These are phyloP conservation scores for Phortica magna DNA, from an alignment of 2,888 invertebrate genomes.

Conservation along the genomic window DNA sequence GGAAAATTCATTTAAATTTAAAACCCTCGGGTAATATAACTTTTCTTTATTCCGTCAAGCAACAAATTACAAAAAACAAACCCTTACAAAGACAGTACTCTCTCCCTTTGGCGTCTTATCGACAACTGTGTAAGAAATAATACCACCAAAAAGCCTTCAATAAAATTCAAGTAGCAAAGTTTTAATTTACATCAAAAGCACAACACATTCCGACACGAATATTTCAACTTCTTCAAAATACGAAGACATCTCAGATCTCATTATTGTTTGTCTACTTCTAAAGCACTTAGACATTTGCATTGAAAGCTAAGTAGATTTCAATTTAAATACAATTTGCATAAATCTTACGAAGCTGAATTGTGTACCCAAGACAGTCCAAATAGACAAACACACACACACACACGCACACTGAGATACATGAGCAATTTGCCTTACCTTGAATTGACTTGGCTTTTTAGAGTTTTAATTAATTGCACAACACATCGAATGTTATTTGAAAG, in stretches of 20 bases:
- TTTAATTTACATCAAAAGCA: neutral
- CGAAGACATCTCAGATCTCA: neutral
- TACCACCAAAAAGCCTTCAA: no score
- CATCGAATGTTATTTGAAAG: neutral
- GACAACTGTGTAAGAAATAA: no score
- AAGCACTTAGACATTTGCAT: neutral
- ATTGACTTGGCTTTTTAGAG: neutral
- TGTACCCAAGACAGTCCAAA: conserved; percentile 3
- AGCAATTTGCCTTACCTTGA: neutral
- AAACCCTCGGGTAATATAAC: no score
- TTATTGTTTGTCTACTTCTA: neutral
- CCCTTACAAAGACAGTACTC: no score
- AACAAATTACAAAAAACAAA: no score
- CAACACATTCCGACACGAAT: neutral
- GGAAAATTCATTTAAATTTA: no score
- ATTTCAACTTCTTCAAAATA: neutral
- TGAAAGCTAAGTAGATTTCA: neutral
- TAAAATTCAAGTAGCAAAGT: no score
- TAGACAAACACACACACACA: conserved; percentile 45
- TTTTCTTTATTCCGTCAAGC: no score
- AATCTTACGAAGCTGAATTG: neutral
- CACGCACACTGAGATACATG: neutral
- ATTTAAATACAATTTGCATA: neutral
- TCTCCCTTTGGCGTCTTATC: no score
- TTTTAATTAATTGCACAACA: conserved; percentile 11